Evolutionary conservation across 2,113 vertebrate species (phyloP), one percentile per base, ranked within the genome.

Genomic region (Phaethornis superciliosus): DNA sequence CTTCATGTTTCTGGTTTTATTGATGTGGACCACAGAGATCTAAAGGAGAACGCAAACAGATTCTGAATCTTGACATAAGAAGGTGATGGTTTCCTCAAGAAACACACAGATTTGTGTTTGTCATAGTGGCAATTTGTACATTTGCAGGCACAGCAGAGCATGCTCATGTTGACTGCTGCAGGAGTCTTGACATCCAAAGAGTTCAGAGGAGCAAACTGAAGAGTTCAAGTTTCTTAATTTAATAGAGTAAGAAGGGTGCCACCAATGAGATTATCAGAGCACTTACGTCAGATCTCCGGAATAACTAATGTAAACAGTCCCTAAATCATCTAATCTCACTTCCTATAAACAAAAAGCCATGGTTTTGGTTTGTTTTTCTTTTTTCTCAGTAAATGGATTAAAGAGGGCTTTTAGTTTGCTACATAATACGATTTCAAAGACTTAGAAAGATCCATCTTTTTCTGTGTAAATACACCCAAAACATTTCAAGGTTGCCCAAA

Each of bases 321-420:
- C 78, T 35, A 89, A 89, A 52, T 81, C 47, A 89, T 63, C 65
- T 94, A 89, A 77, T 94, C 81, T 90, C 14, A 5, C 52, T 95
- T 95, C 84, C 89, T 91, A 62, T 94, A 95, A 95, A 89, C 83
- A 85, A 42, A 81, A 89, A 22, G 20, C 35, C 40, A 3, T 67
- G 68, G 24, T 14, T 28, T 40, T 40, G 40, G n/a, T n/a, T 40
- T 40, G 10, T 40, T 40, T 40, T 10, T 40, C 74, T 63, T 69
- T 85, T 81, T 96, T 89, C 94, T 84, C 68, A 86, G 86, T 84
- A 92, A 92, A 70, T 42, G 60, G 64, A 83, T 90, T 95, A 84
- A 92, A 90, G 32, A 42, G 2, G 15, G 42, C 13, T 78, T 77
- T 26, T 22, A 54, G 46, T 80, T 70, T 9, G 32, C n/a, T 70